phyloP scores from a whole-genome alignment of 2,888 invertebrate species.

The Xestia xanthographa region DNA sequence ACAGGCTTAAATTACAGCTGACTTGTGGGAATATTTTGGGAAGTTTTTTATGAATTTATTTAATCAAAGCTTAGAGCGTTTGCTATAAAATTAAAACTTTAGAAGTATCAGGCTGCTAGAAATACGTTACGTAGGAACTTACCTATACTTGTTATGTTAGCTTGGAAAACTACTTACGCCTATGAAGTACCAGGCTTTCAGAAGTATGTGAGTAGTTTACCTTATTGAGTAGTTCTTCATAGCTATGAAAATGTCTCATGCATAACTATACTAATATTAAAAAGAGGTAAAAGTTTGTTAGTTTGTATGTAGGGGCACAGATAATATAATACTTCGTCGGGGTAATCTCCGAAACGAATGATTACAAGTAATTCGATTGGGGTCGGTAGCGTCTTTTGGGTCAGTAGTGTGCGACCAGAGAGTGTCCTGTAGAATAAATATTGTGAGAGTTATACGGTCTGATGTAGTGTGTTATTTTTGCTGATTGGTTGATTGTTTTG shows the following conservation, averaged over 20 bases:
- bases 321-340: too few species aligned
- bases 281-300: too few species aligned
- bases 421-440: not conserved
- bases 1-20: constrained; percentile 6
- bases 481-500: too few species aligned
- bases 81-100: not conserved
- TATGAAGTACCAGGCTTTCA: not conserved
- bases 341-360: too few species aligned
- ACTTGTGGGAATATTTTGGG: not conserved
- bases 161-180: not conserved
- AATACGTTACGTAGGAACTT: not conserved
- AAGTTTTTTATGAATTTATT: constrained; percentile 15
- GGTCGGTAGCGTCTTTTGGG: not conserved
- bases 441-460: too few species aligned
- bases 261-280: not conserved
- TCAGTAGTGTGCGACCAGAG: not conserved
- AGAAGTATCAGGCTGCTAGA: not conserved
- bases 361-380: not conserved
- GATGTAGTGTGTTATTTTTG: too few species aligned
- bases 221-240: not conserved
- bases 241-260: not conserved
- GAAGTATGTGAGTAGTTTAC: not conserved
- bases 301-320: too few species aligned
- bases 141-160: not conserved
- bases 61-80: not conserved